Evolutionary conservation across 2,888 invertebrate species (phyloP).

Genomic region (Digitonthophagus gazella): DNA sequence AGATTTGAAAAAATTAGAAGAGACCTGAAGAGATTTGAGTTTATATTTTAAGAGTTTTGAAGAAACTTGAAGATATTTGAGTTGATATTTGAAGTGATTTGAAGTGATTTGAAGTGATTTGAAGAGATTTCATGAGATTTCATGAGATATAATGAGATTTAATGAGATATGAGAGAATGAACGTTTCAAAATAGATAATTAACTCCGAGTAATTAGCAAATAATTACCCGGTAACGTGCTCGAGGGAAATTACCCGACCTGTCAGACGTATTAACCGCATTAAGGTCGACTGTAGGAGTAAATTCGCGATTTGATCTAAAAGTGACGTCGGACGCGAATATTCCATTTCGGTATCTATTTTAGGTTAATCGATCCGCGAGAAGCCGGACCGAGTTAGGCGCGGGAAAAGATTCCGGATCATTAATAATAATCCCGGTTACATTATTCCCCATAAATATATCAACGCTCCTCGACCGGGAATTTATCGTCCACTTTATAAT

Average conservation of each 20-base stretch:
- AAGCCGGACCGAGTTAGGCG: not conserved
- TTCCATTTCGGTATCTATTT: not conserved
- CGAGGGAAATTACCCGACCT: not conserved
- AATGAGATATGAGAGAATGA: no score
- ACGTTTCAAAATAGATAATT: not conserved
- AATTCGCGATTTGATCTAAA: no score
- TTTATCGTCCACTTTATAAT: slow-evolving; percentile 23
- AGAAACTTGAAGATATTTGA: no score
- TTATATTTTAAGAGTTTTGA: no score
- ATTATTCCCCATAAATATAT: slow-evolving; percentile 22
- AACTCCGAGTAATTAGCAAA: not conserved
- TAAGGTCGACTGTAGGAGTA: not conserved
- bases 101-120: no score
- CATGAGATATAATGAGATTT: no score
- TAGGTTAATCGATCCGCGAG: not conserved
- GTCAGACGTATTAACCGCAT: not conserved
- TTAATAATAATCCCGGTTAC: slow-evolving; percentile 19
- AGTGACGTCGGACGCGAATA: not conserved
- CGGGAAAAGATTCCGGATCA: not conserved
- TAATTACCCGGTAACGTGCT: not conserved
- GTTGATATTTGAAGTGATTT: no score
- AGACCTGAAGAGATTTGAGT: no score
- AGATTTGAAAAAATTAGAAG: no score
- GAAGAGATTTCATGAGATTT: no score
- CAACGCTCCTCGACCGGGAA: not conserved